phyloP scores from a whole-genome alignment of 2,797 vertebrate species.

The Chelon labrosus region DNA sequence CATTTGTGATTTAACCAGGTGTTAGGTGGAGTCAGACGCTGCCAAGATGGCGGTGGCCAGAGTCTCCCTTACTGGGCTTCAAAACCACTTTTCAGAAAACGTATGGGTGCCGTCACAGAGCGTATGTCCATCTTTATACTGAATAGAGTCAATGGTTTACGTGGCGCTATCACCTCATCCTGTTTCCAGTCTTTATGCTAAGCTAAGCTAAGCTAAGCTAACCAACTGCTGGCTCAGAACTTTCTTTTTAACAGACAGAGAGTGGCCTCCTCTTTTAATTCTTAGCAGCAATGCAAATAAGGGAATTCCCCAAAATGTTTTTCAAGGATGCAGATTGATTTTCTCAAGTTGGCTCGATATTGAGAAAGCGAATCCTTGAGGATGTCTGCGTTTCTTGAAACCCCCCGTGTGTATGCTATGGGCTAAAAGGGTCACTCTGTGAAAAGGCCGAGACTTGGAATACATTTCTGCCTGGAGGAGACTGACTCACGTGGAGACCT shows the following conservation, averaged over 20 bases:
- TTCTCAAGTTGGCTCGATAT: background rate
- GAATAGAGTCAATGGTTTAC: too few species aligned
- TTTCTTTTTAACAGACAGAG: background rate
- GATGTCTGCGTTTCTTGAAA: constrained; percentile 34
- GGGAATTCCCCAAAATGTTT: constrained; percentile 5
- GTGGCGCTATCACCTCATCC: too few species aligned
- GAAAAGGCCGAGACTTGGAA: too few species aligned
- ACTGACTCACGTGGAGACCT: background rate
- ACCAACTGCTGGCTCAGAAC: background rate
- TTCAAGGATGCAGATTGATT: constrained; percentile 5
- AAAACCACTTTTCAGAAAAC: too few species aligned
- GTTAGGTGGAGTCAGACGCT: too few species aligned
- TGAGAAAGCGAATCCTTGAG: background rate
- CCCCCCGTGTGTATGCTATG: background rate
- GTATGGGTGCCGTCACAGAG: too few species aligned
- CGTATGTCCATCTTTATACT: too few species aligned
- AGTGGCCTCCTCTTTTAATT: background rate
- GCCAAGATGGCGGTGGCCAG: too few species aligned
- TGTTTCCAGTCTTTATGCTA: background rate
- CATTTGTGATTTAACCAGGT: too few species aligned
- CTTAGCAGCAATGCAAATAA: background rate
- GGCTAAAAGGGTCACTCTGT: too few species aligned
- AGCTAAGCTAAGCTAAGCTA: constrained; percentile 7
- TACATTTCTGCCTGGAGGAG: background rate
- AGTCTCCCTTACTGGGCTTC: too few species aligned